These are phyloP conservation scores for Rhinoderma darwinii DNA, from an alignment of 2,113 vertebrate genomes.

Conservation along the genomic window DNA sequence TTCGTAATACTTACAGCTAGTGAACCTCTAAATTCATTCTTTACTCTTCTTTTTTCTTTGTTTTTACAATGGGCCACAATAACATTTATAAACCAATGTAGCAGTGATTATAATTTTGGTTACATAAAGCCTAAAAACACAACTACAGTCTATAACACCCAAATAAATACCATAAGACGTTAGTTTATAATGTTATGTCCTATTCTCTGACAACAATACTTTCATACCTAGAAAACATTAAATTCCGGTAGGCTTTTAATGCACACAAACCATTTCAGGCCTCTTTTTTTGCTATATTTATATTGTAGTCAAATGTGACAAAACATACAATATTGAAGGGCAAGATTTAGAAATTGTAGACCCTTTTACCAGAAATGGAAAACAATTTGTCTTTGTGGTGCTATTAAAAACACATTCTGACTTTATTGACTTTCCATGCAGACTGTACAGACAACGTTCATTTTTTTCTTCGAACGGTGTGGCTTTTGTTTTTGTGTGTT, in stretches of 20 bases:
- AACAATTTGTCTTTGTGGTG: slow-evolving; percentile 38
- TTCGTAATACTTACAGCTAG: too few species aligned
- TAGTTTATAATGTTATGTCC: not conserved
- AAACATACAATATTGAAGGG: slow-evolving; percentile 9
- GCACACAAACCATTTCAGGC: not conserved
- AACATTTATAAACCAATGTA: not conserved
- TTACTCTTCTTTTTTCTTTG: too few species aligned
- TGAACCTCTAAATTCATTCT: too few species aligned
- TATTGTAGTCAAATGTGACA: slow-evolving; percentile 20
- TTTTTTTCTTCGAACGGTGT: not conserved
- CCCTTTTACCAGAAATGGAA: slow-evolving; percentile 16
- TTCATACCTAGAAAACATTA: not conserved
- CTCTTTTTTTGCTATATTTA: slow-evolving; percentile 19
- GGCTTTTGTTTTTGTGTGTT: slow-evolving; percentile 18
- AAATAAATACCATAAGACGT: not conserved
- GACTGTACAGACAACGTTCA: slow-evolving; percentile 30
- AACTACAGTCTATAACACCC: too few species aligned
- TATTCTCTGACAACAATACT: not conserved
- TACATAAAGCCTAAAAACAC: not conserved
- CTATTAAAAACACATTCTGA: slow-evolving; percentile 42
- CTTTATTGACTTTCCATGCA: slow-evolving; percentile 41
- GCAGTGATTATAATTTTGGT: not conserved
- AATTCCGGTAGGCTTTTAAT: not conserved
- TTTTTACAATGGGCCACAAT: too few species aligned
- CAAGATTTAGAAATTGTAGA: slow-evolving; percentile 48